Base-by-base conservation (phyloP, 2,888 invertebrate genomes). In the Mechanitis mazaeus region DNA sequence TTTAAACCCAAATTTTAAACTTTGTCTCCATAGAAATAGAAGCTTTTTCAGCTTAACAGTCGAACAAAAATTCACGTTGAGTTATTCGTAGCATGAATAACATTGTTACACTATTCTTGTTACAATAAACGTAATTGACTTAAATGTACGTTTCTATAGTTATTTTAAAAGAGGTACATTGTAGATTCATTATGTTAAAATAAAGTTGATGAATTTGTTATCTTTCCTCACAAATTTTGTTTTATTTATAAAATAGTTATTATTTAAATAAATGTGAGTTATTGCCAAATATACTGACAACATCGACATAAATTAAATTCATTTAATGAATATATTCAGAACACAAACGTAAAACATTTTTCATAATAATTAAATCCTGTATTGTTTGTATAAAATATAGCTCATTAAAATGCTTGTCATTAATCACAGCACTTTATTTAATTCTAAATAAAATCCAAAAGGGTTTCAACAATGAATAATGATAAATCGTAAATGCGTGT, bases 81-180 rank as follows among this genome's bases (percentile, higher is more conserved):
- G 50, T 28, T 50, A 50, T 50, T 50, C 50, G 50, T 50, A 31
- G 31, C 50, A 50, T 50, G 50, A 50, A 50, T 50, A 50, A 50
- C 50, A 50, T 50, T 31, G 50, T 50, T 50, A 50, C 31, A 42
- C 42, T 42, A 42, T 42, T 42, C 42, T 42, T 42, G 42, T 42
- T 42, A 42, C 3, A 50, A 50, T 50, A 50, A 50, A 50, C 28
- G 31, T 50, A 50, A 50, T 50, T 50, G 50, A 50, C 50, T 50
- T 31, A 50, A 50, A 50, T 31, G 31, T 50, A 50, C 31, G 9
- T 31, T 50, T 50, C 50, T 50, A 47, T 47, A 28, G 47, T 31
- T 50, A 31, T 31, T 50, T 31, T 31, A 11, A 5, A 50, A 31
- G 31, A 50, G 42, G 11, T 3, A 42, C 9, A 9, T 6, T 42